These are phyloP conservation scores for Nanorana parkeri DNA, from an alignment of 2,113 vertebrate genomes.

Conservation along the genomic window DNA sequence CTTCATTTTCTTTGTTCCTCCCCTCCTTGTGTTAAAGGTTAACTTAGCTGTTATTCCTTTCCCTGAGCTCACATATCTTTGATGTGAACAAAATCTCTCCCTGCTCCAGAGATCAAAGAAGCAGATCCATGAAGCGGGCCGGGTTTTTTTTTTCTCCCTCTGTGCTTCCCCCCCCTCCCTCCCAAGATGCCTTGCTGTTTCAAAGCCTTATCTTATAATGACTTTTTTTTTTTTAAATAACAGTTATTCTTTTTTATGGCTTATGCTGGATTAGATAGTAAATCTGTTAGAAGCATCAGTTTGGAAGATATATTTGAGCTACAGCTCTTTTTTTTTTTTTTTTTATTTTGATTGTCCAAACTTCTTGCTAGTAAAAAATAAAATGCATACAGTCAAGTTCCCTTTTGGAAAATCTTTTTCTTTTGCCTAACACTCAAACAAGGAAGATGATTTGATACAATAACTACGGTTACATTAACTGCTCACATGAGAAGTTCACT, in stretches of 20 bases:
- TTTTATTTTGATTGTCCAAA: slow-evolving; percentile 3
- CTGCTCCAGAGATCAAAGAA: slow-evolving; percentile 58
- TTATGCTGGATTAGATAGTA: slow-evolving; percentile 52
- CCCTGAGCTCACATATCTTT: slow-evolving; percentile 58
- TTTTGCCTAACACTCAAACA: too few species aligned
- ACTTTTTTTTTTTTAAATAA: slow-evolving; percentile 46
- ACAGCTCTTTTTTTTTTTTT: not conserved
- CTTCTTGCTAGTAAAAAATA: not conserved
- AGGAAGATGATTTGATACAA: too few species aligned
- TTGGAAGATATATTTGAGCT: slow-evolving; percentile 33
- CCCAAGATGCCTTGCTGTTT: slow-evolving; percentile 57
- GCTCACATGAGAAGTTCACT: too few species aligned
- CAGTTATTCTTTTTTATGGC: slow-evolving; percentile 56
- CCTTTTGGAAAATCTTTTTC: not conserved
- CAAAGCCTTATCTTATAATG: slow-evolving; percentile 58
- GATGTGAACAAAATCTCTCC: slow-evolving; percentile 59
- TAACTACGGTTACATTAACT: too few species aligned
- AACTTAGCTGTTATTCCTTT: slow-evolving; percentile 59
- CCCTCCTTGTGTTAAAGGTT: slow-evolving; percentile 56
- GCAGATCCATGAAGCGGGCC: slow-evolving; percentile 49
- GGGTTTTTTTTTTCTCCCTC: slow-evolving; percentile 30
- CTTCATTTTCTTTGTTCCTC: slow-evolving; percentile 48
- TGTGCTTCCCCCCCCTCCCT: slow-evolving; percentile 49
- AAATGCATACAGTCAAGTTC: not conserved
- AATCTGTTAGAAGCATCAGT: slow-evolving; percentile 29